Base-by-base conservation (phyloP, 2,797 vertebrate genomes). In the Odontamblyopus rebecca region DNA sequence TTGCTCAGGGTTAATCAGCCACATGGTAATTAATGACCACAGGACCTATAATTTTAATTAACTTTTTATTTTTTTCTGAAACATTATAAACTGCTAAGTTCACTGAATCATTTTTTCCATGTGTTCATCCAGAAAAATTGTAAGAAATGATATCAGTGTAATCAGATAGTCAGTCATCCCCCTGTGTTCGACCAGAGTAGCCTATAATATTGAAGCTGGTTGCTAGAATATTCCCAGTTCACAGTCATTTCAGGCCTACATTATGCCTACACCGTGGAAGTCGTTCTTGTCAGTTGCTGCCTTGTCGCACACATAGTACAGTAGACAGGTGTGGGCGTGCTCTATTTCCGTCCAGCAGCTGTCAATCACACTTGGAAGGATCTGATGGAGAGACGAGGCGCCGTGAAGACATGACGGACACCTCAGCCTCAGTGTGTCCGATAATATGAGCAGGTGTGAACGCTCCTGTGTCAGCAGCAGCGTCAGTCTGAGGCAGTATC, bases 371-470 rank as follows among this genome's bases (percentile, higher is more conserved):
- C 44, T 38, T 8, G 5, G 6, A 15, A 29, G 44, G 26, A 50
- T 66, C 63, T 66, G 41, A 50, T 29, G n/a, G 23, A 29, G 23
- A 8, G 15, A 48, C 6, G 12, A 1, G 32, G 32, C 61, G 11
- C 19, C 35, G 1, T 44, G 41, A 65, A n/a, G 63, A 66, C 63
- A 66, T 64, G 63, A 50, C 63, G 26, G 63, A 51, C 41, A 48
- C 63, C 44, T 66, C 6, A n/a, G 63, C 23, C 13, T 44, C 62
- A 26, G 2, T 26, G 61, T 63, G 62, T 64, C 38, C 23, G n/a
- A 13, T 23, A 44, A 15, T 48, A 64, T 15, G 9, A 13, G 35
- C 63, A 65, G 63, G 63, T 66, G 63, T 29, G 63, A 66, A 66
- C 41, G 13, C 44, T 66, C 63, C 15, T 1, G 26, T 66, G 41